Evolutionary conservation across 23 tunicate genomes (phyloP).

Genomic region (Corella eumyota): DNA sequence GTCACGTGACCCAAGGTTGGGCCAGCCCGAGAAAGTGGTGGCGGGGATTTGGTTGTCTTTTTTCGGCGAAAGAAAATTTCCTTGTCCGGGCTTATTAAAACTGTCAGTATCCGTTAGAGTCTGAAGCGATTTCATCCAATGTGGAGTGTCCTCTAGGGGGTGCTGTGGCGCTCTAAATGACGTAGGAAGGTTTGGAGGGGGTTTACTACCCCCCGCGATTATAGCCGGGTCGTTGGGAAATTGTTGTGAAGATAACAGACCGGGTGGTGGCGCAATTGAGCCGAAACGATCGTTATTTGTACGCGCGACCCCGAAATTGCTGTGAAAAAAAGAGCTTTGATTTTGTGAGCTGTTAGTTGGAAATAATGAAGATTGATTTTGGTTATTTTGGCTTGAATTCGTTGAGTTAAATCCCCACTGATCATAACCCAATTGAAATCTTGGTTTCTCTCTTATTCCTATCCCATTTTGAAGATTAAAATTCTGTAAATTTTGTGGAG

Average conservation of each 20-base stretch:
- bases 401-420: conserved; percentile 10
- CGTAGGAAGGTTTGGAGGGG: conserved; percentile 14
- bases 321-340: too few relatives aligned
- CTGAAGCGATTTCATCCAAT: conserved; percentile 87
- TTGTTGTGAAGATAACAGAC: conserved; percentile 8
- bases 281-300: conserved; percentile 12
- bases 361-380: conserved; percentile 5
- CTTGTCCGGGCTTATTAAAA: conserved; percentile 5
- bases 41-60: conserved; percentile 6
- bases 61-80: too few relatives aligned
- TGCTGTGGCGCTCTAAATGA: conserved; percentile 4
- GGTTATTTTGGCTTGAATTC: not conserved
- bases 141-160: conserved; percentile 54
- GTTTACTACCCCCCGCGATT: conserved; percentile 29
- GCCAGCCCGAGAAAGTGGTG: conserved; percentile 7
- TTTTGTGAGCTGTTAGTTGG: too few relatives aligned
- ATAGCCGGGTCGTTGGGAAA: conserved; percentile 67
- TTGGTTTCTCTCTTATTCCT: not conserved
- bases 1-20: too few relatives aligned
- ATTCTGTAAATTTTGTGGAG: too few relatives aligned
- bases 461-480: too few relatives aligned
- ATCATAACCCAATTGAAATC: conserved; percentile 4
- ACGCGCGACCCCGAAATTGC: conserved; percentile 19
- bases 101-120: conserved; percentile 49
- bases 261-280: conserved; percentile 48